A percentile compares a stretch with the other conserved stretches of the same genome.
Conservation (phyloP, 2,113 vertebrate genomes). For the Isurus oxyrinchus region DNA sequence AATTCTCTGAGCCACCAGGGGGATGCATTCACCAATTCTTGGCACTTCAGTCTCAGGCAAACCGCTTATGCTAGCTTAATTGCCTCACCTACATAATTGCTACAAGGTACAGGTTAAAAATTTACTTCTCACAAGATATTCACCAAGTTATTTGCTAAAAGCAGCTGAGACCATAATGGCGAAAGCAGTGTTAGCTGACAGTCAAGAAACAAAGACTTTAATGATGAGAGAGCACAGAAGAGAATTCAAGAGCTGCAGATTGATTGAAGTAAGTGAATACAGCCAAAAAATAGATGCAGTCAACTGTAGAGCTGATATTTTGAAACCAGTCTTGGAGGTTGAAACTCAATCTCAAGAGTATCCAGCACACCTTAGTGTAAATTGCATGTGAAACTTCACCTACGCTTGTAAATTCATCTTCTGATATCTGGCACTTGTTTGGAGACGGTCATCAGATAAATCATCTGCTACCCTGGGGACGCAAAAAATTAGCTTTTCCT, state of each 20-base stretch:
- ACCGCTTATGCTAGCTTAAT: background rate
- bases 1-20: too few species aligned
- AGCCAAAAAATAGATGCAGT: background rate
- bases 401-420: background rate
- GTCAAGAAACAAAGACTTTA: background rate
- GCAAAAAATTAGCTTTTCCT: background rate
- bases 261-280: background rate
- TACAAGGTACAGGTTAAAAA: background rate
- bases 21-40: too few species aligned
- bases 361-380: conserved; percentile 7
- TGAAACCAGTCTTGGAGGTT: background rate
- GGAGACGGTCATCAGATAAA: conserved; percentile 17
- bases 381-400: conserved; percentile 2
- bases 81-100: background rate
- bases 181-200: background rate
- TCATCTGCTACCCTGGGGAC: background rate
- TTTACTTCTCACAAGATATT: background rate
- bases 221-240: background rate
- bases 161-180: background rate
- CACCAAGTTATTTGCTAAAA: background rate
- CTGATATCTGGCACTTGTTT: conserved; percentile 13
- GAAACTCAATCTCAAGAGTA: background rate
- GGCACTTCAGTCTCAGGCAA: too few species aligned
- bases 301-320: background rate
- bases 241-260: background rate